Evolutionary conservation across 2,888 invertebrate species (phyloP).

Genomic region (Gastracanthus pulcherrimus): DNA sequence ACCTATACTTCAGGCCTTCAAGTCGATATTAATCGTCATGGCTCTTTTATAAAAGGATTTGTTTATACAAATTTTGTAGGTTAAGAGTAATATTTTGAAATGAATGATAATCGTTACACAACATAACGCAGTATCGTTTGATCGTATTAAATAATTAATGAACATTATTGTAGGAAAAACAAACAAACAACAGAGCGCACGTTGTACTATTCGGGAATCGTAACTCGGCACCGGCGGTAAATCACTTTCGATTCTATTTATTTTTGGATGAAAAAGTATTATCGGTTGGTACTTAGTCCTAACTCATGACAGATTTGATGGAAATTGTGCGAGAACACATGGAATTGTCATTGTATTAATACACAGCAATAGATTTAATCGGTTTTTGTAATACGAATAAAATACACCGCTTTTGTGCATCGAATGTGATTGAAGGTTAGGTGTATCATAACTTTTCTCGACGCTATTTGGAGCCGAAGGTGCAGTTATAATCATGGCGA

Average conservation of each 20-base stretch:
- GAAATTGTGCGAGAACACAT: background rate
- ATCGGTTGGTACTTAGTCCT: background rate
- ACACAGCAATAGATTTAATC: too few relatives aligned
- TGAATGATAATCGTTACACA: too few relatives aligned
- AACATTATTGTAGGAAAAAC: slow-evolving; percentile 89
- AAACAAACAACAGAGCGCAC: slow-evolving; percentile 98
- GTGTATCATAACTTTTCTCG: slow-evolving; percentile 1
- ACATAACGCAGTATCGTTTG: background rate
- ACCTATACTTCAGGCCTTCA: too few relatives aligned
- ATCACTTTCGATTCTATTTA: too few relatives aligned
- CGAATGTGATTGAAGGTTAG: slow-evolving; percentile 14
- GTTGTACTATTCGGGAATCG: slow-evolving; percentile 93
- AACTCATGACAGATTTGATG: background rate
- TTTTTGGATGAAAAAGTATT: too few relatives aligned
- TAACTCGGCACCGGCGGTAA: too few relatives aligned
- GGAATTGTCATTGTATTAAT: too few relatives aligned
- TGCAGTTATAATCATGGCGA: slow-evolving; percentile 62
- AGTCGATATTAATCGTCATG: too few relatives aligned
- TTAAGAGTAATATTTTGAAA: background rate
- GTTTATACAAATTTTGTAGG: background rate
- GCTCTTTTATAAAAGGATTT: background rate
- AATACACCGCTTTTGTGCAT: background rate
- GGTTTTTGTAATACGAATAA: background rate
- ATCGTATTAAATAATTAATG: background rate
- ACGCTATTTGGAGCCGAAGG: slow-evolving; percentile 34